Evolutionary conservation across 2,888 invertebrate species (phyloP).

Genomic region (Thymelicus lineola): DNA sequence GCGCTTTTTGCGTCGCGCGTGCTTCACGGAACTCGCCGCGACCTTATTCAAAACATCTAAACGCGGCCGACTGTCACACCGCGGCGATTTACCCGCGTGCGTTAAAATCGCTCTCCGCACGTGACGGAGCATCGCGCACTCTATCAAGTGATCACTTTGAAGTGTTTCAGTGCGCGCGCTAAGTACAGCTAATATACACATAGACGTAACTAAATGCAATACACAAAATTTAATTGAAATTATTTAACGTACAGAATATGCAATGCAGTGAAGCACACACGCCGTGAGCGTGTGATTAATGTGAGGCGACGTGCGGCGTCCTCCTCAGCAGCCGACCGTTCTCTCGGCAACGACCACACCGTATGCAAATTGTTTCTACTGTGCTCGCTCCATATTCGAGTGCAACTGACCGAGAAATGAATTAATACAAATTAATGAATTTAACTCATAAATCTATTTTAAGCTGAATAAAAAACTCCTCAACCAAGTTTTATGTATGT

Average conservation of each 20-base stretch:
- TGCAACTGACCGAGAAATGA: slow-evolving; percentile 17
- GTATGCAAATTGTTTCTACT: slow-evolving; percentile 29
- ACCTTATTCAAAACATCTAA: slow-evolving; percentile 59
- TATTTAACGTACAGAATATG: no score
- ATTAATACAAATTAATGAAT: slow-evolving; percentile 20
- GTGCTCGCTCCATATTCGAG: slow-evolving; percentile 10
- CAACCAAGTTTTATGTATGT: no score
- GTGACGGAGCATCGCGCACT: not conserved
- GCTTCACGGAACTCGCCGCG: slow-evolving; percentile 62
- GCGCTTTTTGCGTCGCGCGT: slow-evolving; percentile 66
- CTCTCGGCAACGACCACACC: not conserved
- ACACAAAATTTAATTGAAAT: no score
- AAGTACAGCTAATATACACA: no score
- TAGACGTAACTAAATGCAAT: no score
- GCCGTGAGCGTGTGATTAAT: no score
- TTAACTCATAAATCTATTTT: slow-evolving; percentile 11
- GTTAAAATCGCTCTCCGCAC: slow-evolving; percentile 12
- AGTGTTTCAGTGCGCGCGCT: no score
- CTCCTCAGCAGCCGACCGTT: not conserved
- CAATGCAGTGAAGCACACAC: no score
- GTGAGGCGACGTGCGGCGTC: no score
- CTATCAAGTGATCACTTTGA: no score
- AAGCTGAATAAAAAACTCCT: not conserved
- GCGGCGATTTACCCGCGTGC: slow-evolving; percentile 8
- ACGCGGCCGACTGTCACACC: slow-evolving; percentile 37